Percentiles rank a stretch among this genome's conserved stretches.
Conservation (phyloP, 1,140 invertebrate genomes). For the Neoseiulus cucumeris region DNA sequence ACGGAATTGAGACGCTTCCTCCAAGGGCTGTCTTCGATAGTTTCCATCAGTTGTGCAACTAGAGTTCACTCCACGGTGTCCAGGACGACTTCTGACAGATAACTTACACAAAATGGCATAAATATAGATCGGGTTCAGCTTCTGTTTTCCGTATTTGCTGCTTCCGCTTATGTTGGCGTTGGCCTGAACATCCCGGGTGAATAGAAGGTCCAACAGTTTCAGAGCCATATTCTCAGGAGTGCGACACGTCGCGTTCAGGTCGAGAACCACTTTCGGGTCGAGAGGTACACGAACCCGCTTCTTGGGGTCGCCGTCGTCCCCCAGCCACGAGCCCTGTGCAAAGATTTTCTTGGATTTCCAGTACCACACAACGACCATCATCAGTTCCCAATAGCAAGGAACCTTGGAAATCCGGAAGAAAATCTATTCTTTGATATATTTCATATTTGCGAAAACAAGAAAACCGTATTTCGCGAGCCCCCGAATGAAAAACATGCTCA, state of each 20-base stretch:
- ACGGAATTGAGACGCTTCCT: not conserved
- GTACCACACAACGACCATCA: too few species aligned
- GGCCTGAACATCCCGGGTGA: conserved; percentile 31
- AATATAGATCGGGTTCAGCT: conserved; percentile 31
- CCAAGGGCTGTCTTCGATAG: too few species aligned
- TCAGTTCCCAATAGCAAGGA: too few species aligned
- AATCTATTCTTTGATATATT: too few species aligned
- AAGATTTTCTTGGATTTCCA: too few species aligned
- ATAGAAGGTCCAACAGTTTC: conserved; percentile 30
- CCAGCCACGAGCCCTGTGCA: not conserved
- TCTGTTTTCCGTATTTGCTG: conserved; percentile 32
- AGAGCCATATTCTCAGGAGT: conserved; percentile 32
- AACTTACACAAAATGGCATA: conserved; percentile 31
- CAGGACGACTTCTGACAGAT: not conserved
- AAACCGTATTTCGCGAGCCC: too few species aligned
- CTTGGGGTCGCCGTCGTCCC: conserved; percentile 2
- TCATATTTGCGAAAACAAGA: too few species aligned
- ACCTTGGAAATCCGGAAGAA: too few species aligned
- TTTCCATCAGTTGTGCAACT: too few species aligned
- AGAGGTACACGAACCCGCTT: not conserved
- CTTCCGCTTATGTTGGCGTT: conserved; percentile 30
- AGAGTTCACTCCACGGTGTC: not conserved
- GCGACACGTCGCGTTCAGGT: conserved; percentile 32
- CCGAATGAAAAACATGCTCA: too few species aligned
- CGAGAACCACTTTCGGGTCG: conserved; percentile 16